Evolutionary conservation across 2,797 vertebrate species (phyloP).

Genomic region (Strix occidentalis): DNA sequence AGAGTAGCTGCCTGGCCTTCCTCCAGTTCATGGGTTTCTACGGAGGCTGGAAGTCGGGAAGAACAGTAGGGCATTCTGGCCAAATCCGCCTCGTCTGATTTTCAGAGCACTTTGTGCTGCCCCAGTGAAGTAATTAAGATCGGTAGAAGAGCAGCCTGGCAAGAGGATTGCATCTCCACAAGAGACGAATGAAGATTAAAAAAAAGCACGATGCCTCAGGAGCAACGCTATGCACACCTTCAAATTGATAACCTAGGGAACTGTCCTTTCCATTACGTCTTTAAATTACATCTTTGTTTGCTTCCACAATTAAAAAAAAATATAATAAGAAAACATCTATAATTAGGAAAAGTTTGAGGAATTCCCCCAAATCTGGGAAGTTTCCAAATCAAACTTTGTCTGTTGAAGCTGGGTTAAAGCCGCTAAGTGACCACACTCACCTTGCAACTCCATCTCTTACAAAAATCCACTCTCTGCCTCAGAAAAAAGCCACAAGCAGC

Average conservation of each 20-base stretch:
- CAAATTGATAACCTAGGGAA: background rate
- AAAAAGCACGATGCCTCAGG: rapidly evolving
- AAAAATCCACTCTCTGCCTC: background rate
- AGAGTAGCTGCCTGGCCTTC: conserved; percentile 17
- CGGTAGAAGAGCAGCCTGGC: background rate
- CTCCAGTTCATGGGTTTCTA: background rate
- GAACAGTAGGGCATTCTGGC: background rate
- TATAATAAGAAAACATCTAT: background rate
- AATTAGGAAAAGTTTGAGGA: background rate
- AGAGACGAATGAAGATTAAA: background rate
- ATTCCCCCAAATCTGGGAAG: background rate
- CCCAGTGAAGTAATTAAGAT: background rate
- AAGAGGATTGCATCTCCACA: background rate
- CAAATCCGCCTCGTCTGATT: rapidly evolving
- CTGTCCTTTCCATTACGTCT: background rate
- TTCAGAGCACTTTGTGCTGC: background rate
- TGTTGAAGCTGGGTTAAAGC: background rate
- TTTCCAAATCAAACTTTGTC: background rate
- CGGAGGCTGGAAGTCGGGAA: background rate
- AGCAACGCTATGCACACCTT: background rate
- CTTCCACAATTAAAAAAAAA: background rate
- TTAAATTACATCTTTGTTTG: background rate
- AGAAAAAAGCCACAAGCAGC: background rate
- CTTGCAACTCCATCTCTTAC: background rate
- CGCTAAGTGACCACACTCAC: background rate